phyloP scores from a whole-genome alignment of 2,888 invertebrate species.

The Heliconius hortense region DNA sequence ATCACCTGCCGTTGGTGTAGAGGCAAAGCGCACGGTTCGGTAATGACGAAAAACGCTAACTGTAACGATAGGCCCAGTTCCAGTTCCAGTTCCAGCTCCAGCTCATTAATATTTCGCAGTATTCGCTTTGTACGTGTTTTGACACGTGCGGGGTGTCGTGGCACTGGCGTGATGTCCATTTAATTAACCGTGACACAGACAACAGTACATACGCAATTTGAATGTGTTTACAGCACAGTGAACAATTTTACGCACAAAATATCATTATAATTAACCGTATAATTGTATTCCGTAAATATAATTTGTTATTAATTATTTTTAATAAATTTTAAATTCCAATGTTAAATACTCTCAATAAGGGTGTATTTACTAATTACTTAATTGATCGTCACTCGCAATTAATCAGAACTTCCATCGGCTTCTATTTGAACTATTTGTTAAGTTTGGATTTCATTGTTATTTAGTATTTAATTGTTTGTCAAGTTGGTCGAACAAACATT shows the following conservation, averaged over 20 bases:
- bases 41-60: constrained; percentile 17
- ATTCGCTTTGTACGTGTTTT: constrained; percentile 17
- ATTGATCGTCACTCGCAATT: no score
- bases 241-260: not conserved
- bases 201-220: not conserved
- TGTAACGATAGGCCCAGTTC: constrained; percentile 3
- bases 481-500: no score
- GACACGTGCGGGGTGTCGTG: constrained; percentile 13
- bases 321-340: not conserved
- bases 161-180: constrained; percentile 8
- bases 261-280: not conserved
- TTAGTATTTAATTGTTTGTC: no score
- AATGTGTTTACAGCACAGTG: not conserved
- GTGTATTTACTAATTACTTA: no score
- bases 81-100: not conserved
- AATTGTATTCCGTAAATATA: not conserved
- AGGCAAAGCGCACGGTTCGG: constrained; percentile 5
- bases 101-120: constrained; percentile 7
- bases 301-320: not conserved
- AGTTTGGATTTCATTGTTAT: no score
- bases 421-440: no score
- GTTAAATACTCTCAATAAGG: no score
- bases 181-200: constrained; percentile 19
- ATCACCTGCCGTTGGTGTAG: constrained; percentile 11
- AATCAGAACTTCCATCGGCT: no score